Conservation (phyloP, 2,888 invertebrate genomes). For the Augochlorella aurata region DNA sequence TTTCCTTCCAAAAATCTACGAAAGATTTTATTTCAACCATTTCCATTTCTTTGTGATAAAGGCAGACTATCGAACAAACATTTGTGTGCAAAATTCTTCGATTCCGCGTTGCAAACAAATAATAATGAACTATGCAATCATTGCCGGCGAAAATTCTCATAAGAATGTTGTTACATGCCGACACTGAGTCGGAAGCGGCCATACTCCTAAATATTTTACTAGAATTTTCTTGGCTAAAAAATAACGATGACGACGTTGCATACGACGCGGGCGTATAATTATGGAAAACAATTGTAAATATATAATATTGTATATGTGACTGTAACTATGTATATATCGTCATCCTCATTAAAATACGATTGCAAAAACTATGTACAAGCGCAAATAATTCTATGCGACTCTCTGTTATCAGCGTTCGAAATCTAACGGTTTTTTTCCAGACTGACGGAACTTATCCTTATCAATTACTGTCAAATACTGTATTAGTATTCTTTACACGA, state of each 20-base stretch:
- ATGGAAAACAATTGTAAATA: slow-evolving; percentile 69
- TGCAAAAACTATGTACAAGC: slow-evolving; percentile 41
- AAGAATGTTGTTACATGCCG: slow-evolving; percentile 41
- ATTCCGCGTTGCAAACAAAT: slow-evolving; percentile 17
- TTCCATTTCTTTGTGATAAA: slow-evolving; percentile 27
- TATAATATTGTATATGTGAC: slow-evolving; percentile 76
- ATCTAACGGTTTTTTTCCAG: background rate
- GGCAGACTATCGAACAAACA: slow-evolving; percentile 11
- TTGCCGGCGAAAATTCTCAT: slow-evolving; percentile 53
- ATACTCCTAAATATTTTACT: slow-evolving; percentile 43
- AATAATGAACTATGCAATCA: slow-evolving; percentile 28
- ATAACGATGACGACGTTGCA: slow-evolving; percentile 8
- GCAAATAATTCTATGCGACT: background rate
- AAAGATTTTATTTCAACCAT: slow-evolving; percentile 10
- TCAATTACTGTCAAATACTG: background rate
- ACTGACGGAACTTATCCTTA: background rate
- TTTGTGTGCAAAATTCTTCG: slow-evolving; percentile 35
- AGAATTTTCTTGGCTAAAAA: slow-evolving; percentile 50
- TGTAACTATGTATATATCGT: slow-evolving; percentile 77
- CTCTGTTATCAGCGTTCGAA: background rate
- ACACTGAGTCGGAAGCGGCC: slow-evolving; percentile 28
- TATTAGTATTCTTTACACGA: background rate
- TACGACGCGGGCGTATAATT: slow-evolving; percentile 41
- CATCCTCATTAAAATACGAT: slow-evolving; percentile 72
- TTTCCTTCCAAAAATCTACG: slow-evolving; percentile 13